Conservation (phyloP, 2,888 invertebrate genomes). For the Oxystoma pomonae region DNA sequence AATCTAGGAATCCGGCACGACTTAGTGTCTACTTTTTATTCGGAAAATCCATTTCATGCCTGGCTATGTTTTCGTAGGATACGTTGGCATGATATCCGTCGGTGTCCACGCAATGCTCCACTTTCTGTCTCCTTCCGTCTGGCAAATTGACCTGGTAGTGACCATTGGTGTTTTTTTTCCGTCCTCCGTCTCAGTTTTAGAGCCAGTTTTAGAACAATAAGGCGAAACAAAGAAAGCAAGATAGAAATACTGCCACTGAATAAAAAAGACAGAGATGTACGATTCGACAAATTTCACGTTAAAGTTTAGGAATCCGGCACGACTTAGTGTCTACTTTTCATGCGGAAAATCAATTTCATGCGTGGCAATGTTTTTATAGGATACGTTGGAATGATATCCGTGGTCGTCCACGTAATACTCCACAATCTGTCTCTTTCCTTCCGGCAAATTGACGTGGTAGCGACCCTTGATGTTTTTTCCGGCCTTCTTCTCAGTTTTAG, state of each 20-base stretch:
- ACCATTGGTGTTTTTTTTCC: constrained; percentile 64
- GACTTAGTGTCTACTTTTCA: not conserved
- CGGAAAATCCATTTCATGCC: too few relatives aligned
- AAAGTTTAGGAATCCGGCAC: too few relatives aligned
- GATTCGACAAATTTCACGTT: too few relatives aligned
- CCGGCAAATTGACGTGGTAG: constrained; percentile 75
- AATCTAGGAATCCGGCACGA: too few relatives aligned
- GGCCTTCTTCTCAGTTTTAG: constrained; percentile 65
- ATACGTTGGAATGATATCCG: constrained; percentile 75
- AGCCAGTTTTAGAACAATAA: too few relatives aligned
- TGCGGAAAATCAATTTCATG: constrained; percentile 3
- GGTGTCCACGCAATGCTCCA: constrained; percentile 72
- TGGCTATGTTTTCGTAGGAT: constrained; percentile 52
- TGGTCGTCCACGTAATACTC: constrained; percentile 71
- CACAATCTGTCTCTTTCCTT: constrained; percentile 74
- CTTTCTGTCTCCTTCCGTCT: constrained; percentile 74
- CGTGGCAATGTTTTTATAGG: constrained; percentile 50
- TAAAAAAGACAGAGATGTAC: too few relatives aligned
- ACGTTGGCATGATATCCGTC: constrained; percentile 76
- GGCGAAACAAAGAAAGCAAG: too few relatives aligned
- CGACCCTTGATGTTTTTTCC: constrained; percentile 66
- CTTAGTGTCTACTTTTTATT: too few relatives aligned
- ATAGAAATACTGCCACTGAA: too few relatives aligned
- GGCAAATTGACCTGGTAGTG: constrained; percentile 74
- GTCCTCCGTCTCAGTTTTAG: constrained; percentile 65